Evolutionary conservation across 2,888 invertebrate species (phyloP).

Genomic region (Drosophila lutescens): DNA sequence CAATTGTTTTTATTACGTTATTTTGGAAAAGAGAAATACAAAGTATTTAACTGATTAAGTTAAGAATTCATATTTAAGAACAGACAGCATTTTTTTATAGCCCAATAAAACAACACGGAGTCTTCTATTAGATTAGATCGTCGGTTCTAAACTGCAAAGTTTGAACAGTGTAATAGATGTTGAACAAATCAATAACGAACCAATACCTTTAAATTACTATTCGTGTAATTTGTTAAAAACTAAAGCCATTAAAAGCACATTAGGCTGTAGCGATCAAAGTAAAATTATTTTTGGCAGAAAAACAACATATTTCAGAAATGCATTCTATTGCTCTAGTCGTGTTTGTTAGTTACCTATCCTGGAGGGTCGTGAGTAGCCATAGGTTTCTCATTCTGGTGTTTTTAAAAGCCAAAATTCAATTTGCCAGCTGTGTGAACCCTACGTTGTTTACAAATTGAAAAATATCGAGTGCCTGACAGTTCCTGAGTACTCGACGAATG

Average conservation of each 20-base stretch:
- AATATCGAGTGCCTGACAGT: slow-evolving; percentile 35
- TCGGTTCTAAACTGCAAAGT: not conserved
- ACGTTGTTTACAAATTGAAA: slow-evolving; percentile 38
- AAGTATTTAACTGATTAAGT: no score
- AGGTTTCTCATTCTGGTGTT: not conserved
- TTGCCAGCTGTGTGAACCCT: slow-evolving; percentile 23
- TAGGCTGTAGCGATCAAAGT: not conserved
- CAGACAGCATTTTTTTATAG: no score
- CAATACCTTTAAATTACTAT: not conserved
- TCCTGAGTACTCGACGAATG: slow-evolving; percentile 20
- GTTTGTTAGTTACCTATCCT: not conserved
- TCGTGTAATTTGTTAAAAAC: not conserved
- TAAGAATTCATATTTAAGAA: no score
- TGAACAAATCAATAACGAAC: not conserved
- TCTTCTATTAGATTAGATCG: no score
- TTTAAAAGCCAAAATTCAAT: not conserved
- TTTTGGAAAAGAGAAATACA: no score
- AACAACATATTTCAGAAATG: not conserved
- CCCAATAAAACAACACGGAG: no score
- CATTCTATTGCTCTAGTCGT: not conserved
- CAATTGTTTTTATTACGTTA: no score
- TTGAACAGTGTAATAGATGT: no score
- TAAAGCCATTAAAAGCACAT: not conserved
- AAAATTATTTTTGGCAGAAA: not conserved
- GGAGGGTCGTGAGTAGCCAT: slow-evolving; percentile 5